Percentiles rank a stretch among this genome's conserved stretches.
Conservation (phyloP, 2,113 vertebrate species). For the Elephantulus edwardii region DNA sequence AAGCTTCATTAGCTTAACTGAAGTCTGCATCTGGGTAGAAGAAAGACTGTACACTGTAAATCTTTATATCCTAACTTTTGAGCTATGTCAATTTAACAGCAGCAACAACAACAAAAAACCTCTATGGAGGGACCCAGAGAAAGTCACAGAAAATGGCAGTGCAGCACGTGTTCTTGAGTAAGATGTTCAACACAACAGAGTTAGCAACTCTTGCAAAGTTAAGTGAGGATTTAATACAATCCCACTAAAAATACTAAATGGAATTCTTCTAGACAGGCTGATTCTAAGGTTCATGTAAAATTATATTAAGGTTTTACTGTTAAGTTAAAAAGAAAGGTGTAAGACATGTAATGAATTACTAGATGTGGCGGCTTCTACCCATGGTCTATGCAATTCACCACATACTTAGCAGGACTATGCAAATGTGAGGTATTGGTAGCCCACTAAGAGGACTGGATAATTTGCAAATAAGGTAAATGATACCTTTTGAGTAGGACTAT, state of each 20-base stretch:
- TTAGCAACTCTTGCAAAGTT: not conserved
- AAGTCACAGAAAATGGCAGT: slow-evolving; percentile 18
- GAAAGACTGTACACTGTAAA: not conserved
- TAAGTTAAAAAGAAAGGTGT: not conserved
- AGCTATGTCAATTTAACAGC: not conserved
- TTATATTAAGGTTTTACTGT: not conserved
- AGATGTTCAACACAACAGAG: not conserved
- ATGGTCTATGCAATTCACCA: no score
- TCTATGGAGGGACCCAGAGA: not conserved
- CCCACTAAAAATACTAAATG: not conserved
- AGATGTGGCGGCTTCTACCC: no score
- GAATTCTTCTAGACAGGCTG: not conserved
- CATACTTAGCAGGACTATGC: no score
- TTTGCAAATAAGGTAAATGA: no score
- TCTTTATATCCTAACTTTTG: not conserved
- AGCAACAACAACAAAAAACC: not conserved
- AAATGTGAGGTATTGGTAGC: no score
- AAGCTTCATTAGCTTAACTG: not conserved
- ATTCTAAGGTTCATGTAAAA: slow-evolving; percentile 8
- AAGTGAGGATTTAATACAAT: not conserved
- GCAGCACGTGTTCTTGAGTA: not conserved
- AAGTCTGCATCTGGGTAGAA: not conserved
- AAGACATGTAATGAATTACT: no score
- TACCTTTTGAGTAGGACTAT: no score
- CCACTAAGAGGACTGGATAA: no score